These are phyloP conservation scores for Procambarus virginalis DNA, from an alignment of 1,140 invertebrate genomes.

Conservation along the genomic window DNA sequence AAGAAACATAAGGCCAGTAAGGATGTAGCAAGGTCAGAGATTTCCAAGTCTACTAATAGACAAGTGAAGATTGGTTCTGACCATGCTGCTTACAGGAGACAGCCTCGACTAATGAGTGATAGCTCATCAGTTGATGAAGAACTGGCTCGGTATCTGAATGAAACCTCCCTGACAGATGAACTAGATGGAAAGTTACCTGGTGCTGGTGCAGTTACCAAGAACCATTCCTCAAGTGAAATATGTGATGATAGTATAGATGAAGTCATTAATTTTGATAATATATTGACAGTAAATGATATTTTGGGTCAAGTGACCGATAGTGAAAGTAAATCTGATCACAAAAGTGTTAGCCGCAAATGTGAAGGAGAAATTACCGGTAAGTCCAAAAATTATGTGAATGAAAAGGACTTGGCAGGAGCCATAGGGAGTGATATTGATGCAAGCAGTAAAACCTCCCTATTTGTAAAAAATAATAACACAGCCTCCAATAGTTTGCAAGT, in stretches of 20 bases:
- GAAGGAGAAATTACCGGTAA: neutral
- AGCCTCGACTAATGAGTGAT: neutral
- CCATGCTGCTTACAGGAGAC: neutral
- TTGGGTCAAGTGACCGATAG: neutral
- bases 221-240: neutral
- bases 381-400: neutral
- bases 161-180: constrained; percentile 8
- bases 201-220: neutral
- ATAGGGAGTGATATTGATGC: too few relatives aligned
- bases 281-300: constrained; percentile 27
- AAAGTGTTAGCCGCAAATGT: neutral
- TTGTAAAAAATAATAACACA: neutral
- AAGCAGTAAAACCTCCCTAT: too few relatives aligned
- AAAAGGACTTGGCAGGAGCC: neutral
- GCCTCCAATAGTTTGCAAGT: neutral
- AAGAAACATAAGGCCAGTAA: neutral
- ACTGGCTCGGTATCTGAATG: constrained; percentile 24
- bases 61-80: neutral
- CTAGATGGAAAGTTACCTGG: neutral
- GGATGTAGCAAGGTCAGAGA: neutral
- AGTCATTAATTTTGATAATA: constrained; percentile 20
- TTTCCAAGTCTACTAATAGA: neutral
- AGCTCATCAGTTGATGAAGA: constrained; percentile 36
- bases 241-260: constrained; percentile 17
- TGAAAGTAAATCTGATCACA: neutral